A percentile compares a stretch with the other conserved stretches of the same genome.
These are phyloP conservation scores for Eristalis arbustorum DNA, from an alignment of 2,888 invertebrate genomes.

Conservation along the genomic window DNA sequence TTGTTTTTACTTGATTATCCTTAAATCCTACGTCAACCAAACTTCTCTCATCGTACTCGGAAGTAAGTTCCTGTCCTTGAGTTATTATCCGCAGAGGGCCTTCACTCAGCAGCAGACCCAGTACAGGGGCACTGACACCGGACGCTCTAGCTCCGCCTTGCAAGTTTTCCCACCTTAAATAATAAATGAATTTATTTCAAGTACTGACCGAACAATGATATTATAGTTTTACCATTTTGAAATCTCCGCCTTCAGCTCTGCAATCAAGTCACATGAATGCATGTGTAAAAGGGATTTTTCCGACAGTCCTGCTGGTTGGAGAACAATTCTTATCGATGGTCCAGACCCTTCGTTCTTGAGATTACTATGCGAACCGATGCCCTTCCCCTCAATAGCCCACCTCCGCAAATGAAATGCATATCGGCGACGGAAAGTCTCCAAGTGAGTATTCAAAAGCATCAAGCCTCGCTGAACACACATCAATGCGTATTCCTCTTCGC, in stretches of 20 bases:
- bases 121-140: conserved; percentile 81
- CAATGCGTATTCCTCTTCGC: conserved; percentile 86
- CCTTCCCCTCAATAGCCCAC: conserved; percentile 92
- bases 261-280: conserved; percentile 92
- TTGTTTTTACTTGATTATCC: conserved; percentile 87
- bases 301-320: conserved; percentile 93
- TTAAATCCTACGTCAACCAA: conserved; percentile 96
- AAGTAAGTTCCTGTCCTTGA: conserved; percentile 94
- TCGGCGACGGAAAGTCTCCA: conserved; percentile 93
- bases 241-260: conserved; percentile 95
- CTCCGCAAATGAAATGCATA: conserved; percentile 94
- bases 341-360: conserved; percentile 82
- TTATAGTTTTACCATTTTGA: conserved; percentile 87
- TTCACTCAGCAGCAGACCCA: conserved; percentile 87
- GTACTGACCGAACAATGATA: neutral
- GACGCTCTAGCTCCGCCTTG: conserved; percentile 78
- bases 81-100: conserved; percentile 95
- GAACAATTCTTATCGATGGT: conserved; percentile 87
- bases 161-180: conserved; percentile 85
- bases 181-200: neutral
- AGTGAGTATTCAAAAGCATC: conserved; percentile 92
- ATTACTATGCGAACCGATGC: conserved; percentile 87
- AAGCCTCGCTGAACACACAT: conserved; percentile 95
- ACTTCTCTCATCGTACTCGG: conserved; percentile 95
- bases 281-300: conserved; percentile 91